Evolutionary conservation across 1,140 invertebrate genomes (phyloP).

Genomic region (Drosophila nasuta): DNA sequence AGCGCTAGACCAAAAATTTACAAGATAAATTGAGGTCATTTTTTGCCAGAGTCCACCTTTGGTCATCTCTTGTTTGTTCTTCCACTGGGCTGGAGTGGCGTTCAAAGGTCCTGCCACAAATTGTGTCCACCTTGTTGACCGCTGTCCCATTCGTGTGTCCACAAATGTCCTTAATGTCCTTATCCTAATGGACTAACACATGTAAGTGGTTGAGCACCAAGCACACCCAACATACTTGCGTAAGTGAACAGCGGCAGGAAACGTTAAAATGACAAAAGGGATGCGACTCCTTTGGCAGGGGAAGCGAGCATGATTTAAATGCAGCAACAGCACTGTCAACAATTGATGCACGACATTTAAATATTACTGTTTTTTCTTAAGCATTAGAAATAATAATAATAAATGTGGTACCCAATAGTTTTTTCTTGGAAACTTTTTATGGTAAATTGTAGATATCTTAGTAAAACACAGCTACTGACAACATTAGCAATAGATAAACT

Average conservation of each 20-base stretch:
- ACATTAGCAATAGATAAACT: too few species aligned
- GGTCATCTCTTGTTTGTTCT: conserved; percentile 61
- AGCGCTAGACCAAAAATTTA: conserved; percentile 44
- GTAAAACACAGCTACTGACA: too few species aligned
- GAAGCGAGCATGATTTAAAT: conserved; percentile 32
- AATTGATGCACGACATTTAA: not conserved
- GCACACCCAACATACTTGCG: conserved; percentile 35
- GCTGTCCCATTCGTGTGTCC: conserved; percentile 55
- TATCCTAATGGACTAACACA: conserved; percentile 76
- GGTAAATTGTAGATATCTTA: too few species aligned
- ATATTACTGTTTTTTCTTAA: too few species aligned
- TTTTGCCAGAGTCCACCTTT: conserved; percentile 69
- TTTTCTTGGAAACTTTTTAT: too few species aligned
- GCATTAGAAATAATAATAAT: too few species aligned
- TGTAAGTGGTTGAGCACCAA: conserved; percentile 73
- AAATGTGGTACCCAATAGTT: not conserved
- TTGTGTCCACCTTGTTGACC: conserved; percentile 75
- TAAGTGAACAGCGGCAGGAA: conserved; percentile 10
- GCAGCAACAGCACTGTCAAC: conserved; percentile 11
- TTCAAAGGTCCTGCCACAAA: conserved; percentile 59
- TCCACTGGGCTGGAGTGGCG: conserved; percentile 1
- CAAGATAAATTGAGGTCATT: conserved; percentile 85
- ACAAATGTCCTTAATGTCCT: conserved; percentile 83
- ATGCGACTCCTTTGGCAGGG: conserved; percentile 14
- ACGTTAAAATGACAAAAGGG: conserved; percentile 10